These are phyloP conservation scores for Alligator mississippiensis DNA, from an alignment of 2,113 vertebrate genomes.

Conservation along the genomic window DNA sequence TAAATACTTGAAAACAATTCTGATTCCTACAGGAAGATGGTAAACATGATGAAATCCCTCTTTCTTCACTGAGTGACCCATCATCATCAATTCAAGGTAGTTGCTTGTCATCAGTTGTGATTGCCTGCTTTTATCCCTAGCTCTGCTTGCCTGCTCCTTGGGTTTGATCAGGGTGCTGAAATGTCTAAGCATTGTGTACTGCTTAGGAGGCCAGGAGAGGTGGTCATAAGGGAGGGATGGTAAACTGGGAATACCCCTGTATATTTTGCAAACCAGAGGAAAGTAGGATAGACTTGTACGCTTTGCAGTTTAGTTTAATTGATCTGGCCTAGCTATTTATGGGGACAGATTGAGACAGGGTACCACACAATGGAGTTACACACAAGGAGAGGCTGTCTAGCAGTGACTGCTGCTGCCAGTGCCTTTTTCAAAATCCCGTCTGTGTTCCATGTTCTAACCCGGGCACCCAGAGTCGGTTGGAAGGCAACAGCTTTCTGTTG, in stretches of 20 bases:
- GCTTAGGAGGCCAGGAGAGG: no score
- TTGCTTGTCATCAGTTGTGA: neutral
- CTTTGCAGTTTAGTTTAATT: neutral
- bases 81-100: rapidly evolving
- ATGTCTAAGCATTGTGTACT: no score
- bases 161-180: neutral
- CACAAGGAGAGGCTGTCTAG: neutral
- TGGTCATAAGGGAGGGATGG: neutral
- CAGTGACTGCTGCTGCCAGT: neutral
- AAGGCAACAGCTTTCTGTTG: neutral
- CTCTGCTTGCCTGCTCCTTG: neutral
- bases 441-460: neutral
- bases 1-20: rapidly evolving
- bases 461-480: rapidly evolving
- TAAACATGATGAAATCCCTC: neutral
- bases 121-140: no score
- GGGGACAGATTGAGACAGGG: no score
- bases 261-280: neutral
- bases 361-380: no score
- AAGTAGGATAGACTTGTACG: neutral
- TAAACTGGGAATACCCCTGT: neutral
- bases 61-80: neutral
- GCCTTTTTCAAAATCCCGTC: no score
- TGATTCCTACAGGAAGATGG: neutral
- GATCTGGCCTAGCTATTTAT: no score